These are phyloP conservation scores for Crypturellus undulatus DNA, from an alignment of 2,113 vertebrate genomes.

Conservation along the genomic window DNA sequence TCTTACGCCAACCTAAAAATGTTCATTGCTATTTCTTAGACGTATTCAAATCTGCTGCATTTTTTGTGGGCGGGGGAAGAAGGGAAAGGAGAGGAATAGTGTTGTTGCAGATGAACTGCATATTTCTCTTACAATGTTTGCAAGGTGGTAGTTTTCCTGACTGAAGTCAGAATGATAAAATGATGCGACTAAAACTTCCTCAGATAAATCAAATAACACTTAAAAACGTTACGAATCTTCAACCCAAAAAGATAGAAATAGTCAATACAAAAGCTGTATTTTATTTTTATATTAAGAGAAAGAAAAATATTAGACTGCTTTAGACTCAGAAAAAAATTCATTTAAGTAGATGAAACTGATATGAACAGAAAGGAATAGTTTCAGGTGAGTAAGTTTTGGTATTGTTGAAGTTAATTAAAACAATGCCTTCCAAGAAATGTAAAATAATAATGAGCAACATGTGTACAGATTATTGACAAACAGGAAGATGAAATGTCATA, in stretches of 20 bases:
- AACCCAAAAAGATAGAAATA: not conserved
- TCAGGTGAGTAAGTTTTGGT: not conserved
- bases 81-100: not conserved
- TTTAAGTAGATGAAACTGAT: not conserved
- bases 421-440: not conserved
- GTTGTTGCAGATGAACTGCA: not conserved
- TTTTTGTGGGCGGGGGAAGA: rapidly evolving
- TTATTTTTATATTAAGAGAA: not conserved
- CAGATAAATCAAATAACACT: not conserved
- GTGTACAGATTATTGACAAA: not conserved
- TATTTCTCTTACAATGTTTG: not conserved
- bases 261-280: not conserved
- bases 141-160: not conserved
- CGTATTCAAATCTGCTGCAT: not conserved
- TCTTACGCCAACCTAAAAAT: not conserved
- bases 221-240: not conserved
- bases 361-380: not conserved
- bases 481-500: not conserved
- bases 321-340: not conserved
- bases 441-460: not conserved
- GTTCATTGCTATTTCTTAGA: not conserved
- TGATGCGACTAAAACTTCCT: not conserved
- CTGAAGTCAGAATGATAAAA: not conserved
- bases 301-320: not conserved
- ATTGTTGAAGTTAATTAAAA: not conserved